phyloP scores from a whole-genome alignment of 2,113 vertebrate genomes.

The Sinosuthora webbiana region DNA sequence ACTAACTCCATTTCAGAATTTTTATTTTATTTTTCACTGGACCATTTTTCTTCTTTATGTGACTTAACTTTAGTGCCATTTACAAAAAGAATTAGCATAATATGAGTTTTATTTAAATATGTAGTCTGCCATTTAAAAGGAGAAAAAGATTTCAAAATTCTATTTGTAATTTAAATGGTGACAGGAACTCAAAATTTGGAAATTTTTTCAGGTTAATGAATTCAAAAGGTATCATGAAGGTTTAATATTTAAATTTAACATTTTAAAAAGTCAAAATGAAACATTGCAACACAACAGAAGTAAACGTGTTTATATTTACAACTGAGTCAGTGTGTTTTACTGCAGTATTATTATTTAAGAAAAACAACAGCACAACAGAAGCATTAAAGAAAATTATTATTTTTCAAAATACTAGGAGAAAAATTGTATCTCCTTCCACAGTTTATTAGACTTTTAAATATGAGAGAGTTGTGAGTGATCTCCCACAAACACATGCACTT shows the following conservation, averaged over 20 bases:
- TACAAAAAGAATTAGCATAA: not conserved
- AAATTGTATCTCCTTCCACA: not conserved
- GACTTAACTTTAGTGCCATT: not conserved
- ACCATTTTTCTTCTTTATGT: not conserved
- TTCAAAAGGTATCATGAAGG: not conserved
- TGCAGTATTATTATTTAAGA: not conserved
- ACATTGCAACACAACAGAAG: not conserved
- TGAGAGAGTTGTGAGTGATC: not conserved
- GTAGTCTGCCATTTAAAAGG: rapidly evolving
- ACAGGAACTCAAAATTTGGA: not conserved
- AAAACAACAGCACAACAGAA: not conserved
- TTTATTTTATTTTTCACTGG: not conserved
- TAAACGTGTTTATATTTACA: not conserved
- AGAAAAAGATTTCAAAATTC: not conserved
- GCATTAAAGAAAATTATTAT: not conserved
- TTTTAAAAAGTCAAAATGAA: not conserved
- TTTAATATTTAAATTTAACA: not conserved
- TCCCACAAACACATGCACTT: not conserved
- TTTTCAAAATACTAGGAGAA: not conserved
- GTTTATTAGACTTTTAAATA: not conserved
- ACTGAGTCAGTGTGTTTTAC: not conserved
- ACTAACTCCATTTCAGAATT: not conserved
- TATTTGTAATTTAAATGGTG: not conserved
- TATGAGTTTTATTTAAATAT: not conserved
- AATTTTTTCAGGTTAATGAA: not conserved